Conservation (phyloP, 2,113 vertebrate genomes). For the Ochotona curzoniae region DNA sequence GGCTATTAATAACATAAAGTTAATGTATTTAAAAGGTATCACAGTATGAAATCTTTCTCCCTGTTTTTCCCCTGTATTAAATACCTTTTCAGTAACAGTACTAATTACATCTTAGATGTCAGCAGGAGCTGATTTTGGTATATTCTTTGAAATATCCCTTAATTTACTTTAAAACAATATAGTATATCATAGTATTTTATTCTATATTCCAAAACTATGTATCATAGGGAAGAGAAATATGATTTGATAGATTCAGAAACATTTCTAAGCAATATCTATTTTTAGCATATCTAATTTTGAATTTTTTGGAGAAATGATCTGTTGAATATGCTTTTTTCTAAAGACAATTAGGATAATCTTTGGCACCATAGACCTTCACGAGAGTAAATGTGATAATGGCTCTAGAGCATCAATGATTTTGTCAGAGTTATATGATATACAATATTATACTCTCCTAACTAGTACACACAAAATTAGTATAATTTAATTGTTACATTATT, state of each 20-base stretch:
- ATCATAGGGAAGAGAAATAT: neutral
- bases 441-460: neutral
- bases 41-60: neutral
- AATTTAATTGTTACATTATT: neutral
- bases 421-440: neutral
- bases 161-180: neutral
- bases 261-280: neutral
- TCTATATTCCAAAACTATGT: neutral
- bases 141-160: neutral
- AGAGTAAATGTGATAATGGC: neutral
- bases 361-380: neutral
- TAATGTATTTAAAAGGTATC: slow-evolving; percentile 25
- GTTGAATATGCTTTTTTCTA: neutral
- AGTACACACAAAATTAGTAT: neutral
- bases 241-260: neutral
- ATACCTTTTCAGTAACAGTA: neutral
- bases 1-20: neutral
- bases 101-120: neutral
- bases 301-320: neutral
- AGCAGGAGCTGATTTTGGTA: neutral
- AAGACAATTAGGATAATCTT: neutral
- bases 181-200: neutral
- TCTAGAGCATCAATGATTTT: neutral
- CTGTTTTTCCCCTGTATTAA: neutral
- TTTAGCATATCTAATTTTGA: neutral